Base-by-base conservation (phyloP, 2,113 vertebrate genomes). In the Pomatostomus ruficeps region DNA sequence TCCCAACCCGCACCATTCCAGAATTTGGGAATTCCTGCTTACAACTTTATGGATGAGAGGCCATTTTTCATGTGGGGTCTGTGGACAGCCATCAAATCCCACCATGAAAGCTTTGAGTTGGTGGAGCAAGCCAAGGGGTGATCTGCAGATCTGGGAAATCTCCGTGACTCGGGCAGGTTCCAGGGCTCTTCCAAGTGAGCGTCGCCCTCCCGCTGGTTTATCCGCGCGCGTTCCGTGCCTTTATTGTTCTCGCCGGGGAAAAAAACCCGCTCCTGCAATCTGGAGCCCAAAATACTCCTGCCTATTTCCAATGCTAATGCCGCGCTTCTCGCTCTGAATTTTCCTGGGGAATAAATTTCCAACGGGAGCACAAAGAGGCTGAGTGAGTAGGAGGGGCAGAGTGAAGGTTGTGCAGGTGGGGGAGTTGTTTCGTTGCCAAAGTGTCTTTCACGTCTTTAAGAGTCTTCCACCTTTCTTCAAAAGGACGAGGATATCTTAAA, bases 211-310 rank as follows among this genome's bases (percentile, higher is more conserved):
- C 28, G 24, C 52, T 81, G 68, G 49, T 79, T 63, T 38, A 20
- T 46, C 51, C 36, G 57, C 52, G 18, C 42, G 29, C 23, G 12
- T 54, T 75, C 73, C 6, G 2, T 14, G 14, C n/a, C 68, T 90
- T 85, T 14, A 55, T 75, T 92, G 63, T 78, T 87, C 76, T 57
- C 16, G 1, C 0, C 28, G 62, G 68, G 68, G 84, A 14, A 77
- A 91, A 77, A 91, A 97, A 87, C 58, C 74, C 78, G 55, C 84
- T 89, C 77, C 52, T 73, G 0, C 66, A 83, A 20, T 77, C 83
- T 65, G 81, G 83, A 38, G 67, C 2, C 42, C 40, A 2, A 82
- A 92, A 58, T 17, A 3, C n/a, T 85, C 26, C 72, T 91, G 73
- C 31, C 33, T 83, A 3, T 82, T 91, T 71, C 72, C 55, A 38